Evolutionary conservation across 2,797 vertebrate species (phyloP).

Genomic region (Vespertilio murinus): DNA sequence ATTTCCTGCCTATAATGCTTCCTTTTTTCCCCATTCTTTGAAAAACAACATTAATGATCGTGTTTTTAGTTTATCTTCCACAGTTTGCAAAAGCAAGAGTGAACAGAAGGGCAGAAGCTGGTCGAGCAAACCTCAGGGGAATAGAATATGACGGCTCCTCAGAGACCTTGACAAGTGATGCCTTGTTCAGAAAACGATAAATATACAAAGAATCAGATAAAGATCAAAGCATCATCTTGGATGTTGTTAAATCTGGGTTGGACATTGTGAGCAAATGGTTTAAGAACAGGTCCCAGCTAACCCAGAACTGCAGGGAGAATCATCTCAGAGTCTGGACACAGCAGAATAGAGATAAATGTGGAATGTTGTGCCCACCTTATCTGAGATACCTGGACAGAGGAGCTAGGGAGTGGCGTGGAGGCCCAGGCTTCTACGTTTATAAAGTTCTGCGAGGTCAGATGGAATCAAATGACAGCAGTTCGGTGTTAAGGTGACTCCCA

Average conservation of each 20-base stretch:
- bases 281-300: not conserved
- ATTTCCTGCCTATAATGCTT: slow-evolving; percentile 71
- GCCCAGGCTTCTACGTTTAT: not conserved
- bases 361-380: not conserved
- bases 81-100: not conserved
- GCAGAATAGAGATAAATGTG: not conserved
- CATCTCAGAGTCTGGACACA: not conserved
- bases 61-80: slow-evolving; percentile 50
- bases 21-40: slow-evolving; percentile 4
- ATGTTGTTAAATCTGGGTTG: not conserved
- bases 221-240: not conserved
- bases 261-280: not conserved
- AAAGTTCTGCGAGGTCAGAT: not conserved
- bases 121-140: not conserved
- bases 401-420: not conserved
- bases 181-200: not conserved
- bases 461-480: not conserved
- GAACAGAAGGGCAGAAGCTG: not conserved
- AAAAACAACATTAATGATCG: slow-evolving; percentile 66
- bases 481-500: not conserved
- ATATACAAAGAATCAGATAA: not conserved
- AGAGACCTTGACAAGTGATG: not conserved
- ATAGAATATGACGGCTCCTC: not conserved
- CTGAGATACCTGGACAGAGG: not conserved
- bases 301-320: not conserved